These are phyloP conservation scores for Bothrops jararaca DNA, from an alignment of 2,113 vertebrate genomes.

Conservation along the genomic window DNA sequence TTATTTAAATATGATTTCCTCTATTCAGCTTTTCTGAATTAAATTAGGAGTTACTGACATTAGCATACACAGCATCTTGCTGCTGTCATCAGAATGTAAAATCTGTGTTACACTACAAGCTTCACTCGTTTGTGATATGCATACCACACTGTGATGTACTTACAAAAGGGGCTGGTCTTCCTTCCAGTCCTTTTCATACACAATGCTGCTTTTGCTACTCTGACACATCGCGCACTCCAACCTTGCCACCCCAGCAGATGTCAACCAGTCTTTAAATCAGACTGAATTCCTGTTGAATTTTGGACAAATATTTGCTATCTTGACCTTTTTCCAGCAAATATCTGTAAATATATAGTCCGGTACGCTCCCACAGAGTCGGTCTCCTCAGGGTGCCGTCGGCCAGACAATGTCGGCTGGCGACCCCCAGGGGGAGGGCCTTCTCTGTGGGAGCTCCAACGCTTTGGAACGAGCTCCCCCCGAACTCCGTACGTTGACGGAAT, in stretches of 20 bases:
- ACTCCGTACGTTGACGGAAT: too few relatives aligned
- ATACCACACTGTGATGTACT: not conserved
- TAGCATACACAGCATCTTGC: not conserved
- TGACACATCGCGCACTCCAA: not conserved
- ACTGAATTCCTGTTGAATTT: not conserved
- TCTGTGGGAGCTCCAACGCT: too few relatives aligned
- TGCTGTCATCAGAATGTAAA: not conserved
- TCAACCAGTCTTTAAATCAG: not conserved
- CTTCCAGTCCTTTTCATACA: not conserved
- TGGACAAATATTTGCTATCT: not conserved
- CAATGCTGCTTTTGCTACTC: not conserved
- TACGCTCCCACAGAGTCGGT: too few relatives aligned
- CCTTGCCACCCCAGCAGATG: not conserved
- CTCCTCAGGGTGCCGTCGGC: too few relatives aligned
- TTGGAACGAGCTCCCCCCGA: too few relatives aligned
- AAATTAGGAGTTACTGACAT: not conserved
- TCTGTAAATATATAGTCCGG: too few relatives aligned
- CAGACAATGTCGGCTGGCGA: too few relatives aligned
- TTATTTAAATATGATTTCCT: not conserved
- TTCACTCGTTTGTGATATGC: not conserved
- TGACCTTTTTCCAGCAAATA: not conserved
- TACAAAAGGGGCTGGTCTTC: not conserved
- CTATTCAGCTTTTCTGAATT: not conserved
- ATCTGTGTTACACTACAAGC: not conserved
- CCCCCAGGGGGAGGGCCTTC: too few relatives aligned